phyloP scores from a whole-genome alignment of 2,113 vertebrate species.

The Trematocara variabile region DNA sequence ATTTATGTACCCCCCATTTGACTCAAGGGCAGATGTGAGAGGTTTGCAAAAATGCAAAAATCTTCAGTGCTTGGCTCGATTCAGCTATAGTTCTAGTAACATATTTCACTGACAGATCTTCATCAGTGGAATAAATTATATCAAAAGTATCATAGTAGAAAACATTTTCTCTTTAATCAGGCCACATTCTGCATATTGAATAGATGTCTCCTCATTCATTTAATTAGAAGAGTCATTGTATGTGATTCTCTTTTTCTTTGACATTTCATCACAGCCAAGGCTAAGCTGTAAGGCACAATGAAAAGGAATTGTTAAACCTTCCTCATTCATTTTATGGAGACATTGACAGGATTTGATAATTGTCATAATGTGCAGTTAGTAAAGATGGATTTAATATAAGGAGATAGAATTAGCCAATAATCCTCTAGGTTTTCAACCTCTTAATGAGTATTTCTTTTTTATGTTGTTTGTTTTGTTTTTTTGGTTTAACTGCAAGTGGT shows the following conservation, averaged over 20 bases:
- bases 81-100: background rate
- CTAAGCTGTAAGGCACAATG: background rate
- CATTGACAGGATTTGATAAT: constrained; percentile 3
- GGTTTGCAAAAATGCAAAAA: constrained; percentile 28
- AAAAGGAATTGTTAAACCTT: background rate
- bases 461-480: background rate
- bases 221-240: constrained; percentile 4
- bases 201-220: constrained; percentile 2
- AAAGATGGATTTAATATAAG: background rate
- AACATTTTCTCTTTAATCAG: constrained; percentile 33
- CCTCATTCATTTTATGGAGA: background rate
- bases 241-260: background rate
- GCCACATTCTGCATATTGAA: constrained; percentile 10
- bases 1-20: constrained; percentile 8
- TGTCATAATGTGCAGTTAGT: background rate
- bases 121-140: constrained; percentile 31
- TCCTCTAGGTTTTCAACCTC: background rate
- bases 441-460: background rate
- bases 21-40: constrained; percentile 22
- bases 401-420: background rate
- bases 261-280: constrained; percentile 2
- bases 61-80: background rate
- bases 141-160: background rate
- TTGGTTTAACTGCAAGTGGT: background rate
- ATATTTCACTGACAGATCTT: constrained; percentile 31